Conservation (phyloP, 1,140 invertebrate species). For the Ruditapes philippinarum region DNA sequence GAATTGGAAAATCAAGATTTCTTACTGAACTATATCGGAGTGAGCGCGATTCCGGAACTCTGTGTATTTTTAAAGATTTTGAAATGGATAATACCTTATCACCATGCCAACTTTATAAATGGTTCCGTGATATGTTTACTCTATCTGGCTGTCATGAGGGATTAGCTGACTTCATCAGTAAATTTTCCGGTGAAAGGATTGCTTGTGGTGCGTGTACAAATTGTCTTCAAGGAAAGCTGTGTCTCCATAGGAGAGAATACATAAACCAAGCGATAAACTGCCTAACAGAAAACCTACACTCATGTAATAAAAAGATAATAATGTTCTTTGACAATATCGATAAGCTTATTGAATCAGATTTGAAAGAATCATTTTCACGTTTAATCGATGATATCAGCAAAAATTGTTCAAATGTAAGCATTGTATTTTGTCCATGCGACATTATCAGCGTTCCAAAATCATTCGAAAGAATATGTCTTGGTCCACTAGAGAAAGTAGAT, state of each 20-base stretch:
- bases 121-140: not conserved
- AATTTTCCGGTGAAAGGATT: not conserved
- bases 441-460: not conserved
- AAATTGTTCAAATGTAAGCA: not conserved
- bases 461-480: not conserved
- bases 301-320: not conserved
- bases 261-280: not conserved
- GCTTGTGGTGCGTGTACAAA: not conserved
- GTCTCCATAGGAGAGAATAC: not conserved
- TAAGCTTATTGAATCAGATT: not conserved
- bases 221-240: not conserved
- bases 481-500: not conserved
- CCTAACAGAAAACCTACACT: not conserved
- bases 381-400: not conserved
- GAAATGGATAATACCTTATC: not conserved
- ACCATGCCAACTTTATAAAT: not conserved
- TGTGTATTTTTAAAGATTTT: not conserved
- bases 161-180: not conserved
- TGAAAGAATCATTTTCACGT: not conserved
- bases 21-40: not conserved
- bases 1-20: slow-evolving; percentile 18
- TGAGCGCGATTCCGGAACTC: too few species aligned
- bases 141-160: not conserved
- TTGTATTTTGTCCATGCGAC: not conserved
- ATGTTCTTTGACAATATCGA: slow-evolving; percentile 7